A percentile compares a stretch with the other conserved stretches of the same genome.
Conservation (phyloP, 2,888 invertebrate species). For the Mimas tiliae region DNA sequence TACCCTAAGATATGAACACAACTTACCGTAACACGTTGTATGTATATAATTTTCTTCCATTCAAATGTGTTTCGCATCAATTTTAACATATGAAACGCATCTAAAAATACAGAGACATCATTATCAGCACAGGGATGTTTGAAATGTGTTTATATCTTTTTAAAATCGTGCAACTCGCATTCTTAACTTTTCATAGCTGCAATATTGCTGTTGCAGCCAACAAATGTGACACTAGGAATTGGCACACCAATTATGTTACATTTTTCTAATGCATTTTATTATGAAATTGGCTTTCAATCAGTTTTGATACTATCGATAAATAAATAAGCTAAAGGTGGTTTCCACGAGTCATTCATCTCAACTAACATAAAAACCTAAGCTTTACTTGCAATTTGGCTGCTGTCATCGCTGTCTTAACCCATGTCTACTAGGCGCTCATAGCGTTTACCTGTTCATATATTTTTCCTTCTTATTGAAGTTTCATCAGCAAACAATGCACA, state of each 20-base stretch:
- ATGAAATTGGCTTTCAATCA: slow-evolving; percentile 32
- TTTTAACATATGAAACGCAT: slow-evolving; percentile 27
- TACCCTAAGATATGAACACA: too few relatives aligned
- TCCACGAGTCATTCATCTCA: slow-evolving; percentile 32
- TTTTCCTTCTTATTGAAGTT: slow-evolving; percentile 39
- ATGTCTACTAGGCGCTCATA: slow-evolving; percentile 34
- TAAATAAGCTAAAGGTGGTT: slow-evolving; percentile 38
- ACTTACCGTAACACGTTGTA: too few relatives aligned
- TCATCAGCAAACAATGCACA: slow-evolving; percentile 34
- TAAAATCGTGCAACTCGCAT: slow-evolving; percentile 25
- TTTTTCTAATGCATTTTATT: slow-evolving; percentile 30
- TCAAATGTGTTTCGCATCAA: slow-evolving; percentile 13
- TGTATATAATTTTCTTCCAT: slow-evolving; percentile 22
- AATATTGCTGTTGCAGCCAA: slow-evolving; percentile 33
- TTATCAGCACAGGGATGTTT: slow-evolving; percentile 32
- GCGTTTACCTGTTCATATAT: slow-evolving; percentile 35
- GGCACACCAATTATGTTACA: slow-evolving; percentile 30
- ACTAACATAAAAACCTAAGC: slow-evolving; percentile 37
- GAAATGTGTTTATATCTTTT: slow-evolving; percentile 32
- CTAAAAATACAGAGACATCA: slow-evolving; percentile 33
- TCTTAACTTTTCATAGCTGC: slow-evolving; percentile 30
- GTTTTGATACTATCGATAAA: slow-evolving; percentile 32
- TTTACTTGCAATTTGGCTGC: slow-evolving; percentile 33
- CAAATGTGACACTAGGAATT: slow-evolving; percentile 33
- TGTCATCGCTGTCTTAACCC: slow-evolving; percentile 32